Evolutionary conservation across 2,888 invertebrate species (phyloP).

Genomic region (Caenorhabditis angaria): DNA sequence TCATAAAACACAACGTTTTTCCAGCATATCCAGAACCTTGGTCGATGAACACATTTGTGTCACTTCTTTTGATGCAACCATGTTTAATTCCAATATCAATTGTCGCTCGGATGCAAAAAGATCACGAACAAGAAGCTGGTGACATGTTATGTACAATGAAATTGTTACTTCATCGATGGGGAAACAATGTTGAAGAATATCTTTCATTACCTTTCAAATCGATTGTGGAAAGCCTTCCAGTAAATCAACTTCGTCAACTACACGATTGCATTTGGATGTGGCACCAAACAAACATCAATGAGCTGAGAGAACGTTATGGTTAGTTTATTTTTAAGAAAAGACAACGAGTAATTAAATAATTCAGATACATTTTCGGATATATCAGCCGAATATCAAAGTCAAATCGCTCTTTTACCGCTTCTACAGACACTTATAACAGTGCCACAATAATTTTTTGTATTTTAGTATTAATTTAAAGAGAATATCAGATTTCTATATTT

Average conservation of each 20-base stretch:
- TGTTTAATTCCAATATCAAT: slow-evolving; percentile 34
- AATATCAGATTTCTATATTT: not conserved
- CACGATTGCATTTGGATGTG: slow-evolving; percentile 25
- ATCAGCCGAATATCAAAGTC: slow-evolving; percentile 23
- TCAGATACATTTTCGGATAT: slow-evolving; percentile 8
- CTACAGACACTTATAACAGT: not conserved
- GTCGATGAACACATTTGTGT: slow-evolving; percentile 44
- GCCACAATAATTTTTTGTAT: not conserved
- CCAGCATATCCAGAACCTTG: slow-evolving; percentile 40
- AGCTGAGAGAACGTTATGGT: slow-evolving; percentile 13
- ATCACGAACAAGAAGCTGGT: slow-evolving; percentile 38
- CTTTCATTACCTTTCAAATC: slow-evolving; percentile 14
- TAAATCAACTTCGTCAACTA: slow-evolving; percentile 9
- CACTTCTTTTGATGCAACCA: slow-evolving; percentile 30
- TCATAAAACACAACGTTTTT: not conserved
- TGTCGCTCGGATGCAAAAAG: slow-evolving; percentile 26
- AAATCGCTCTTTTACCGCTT: slow-evolving; percentile 7
- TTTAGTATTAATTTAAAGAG: not conserved
- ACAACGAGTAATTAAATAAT: not conserved
- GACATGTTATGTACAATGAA: slow-evolving; percentile 44
- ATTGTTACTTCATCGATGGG: slow-evolving; percentile 28
- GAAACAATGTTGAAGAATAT: slow-evolving; percentile 12
- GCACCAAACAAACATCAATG: slow-evolving; percentile 25
- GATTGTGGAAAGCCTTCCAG: slow-evolving; percentile 5
- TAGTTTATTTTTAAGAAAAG: not conserved